These are phyloP conservation scores for Nymphalis urticae DNA, from an alignment of 2,888 invertebrate species.

Conservation along the genomic window DNA sequence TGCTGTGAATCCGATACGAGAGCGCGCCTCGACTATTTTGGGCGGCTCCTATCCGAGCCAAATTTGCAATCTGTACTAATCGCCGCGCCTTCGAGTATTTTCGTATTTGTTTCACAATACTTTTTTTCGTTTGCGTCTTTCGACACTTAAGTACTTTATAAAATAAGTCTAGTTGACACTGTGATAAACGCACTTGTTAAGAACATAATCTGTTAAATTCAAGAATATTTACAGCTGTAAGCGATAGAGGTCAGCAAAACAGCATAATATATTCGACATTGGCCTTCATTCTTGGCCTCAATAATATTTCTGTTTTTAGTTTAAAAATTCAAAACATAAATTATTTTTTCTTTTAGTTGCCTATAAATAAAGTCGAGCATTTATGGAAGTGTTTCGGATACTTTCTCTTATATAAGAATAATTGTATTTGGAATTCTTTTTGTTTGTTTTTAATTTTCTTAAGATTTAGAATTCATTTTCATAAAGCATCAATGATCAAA, in stretches of 20 bases:
- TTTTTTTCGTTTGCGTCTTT: conserved; percentile 48
- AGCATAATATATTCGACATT: conserved; percentile 69
- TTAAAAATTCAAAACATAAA: not conserved
- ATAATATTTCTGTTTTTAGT: conserved; percentile 39
- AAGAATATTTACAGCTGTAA: conserved; percentile 28
- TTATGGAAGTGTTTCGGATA: not conserved
- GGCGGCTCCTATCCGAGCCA: conserved; percentile 72
- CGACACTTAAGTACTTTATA: conserved; percentile 29
- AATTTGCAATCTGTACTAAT: conserved; percentile 79
- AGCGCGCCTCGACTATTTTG: conserved; percentile 70
- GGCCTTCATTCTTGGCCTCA: conserved; percentile 68
- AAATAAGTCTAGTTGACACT: conserved; percentile 35
- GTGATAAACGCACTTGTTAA: conserved; percentile 18
- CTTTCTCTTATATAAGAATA: not conserved
- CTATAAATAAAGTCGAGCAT: not conserved
- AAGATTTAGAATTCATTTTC: no score
- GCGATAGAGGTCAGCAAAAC: conserved; percentile 40
- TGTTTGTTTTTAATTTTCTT: not conserved
- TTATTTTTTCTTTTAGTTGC: not conserved
- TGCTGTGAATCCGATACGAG: conserved; percentile 77
- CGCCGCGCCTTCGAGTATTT: conserved; percentile 75
- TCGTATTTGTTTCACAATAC: conserved; percentile 75
- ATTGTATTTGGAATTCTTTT: not conserved
- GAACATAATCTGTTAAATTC: conserved; percentile 24
- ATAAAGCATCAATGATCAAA: no score